Percentiles rank a stretch among this genome's conserved stretches.
Conservation (phyloP, 2,797 vertebrate genomes). For the Poecilia gillii region DNA sequence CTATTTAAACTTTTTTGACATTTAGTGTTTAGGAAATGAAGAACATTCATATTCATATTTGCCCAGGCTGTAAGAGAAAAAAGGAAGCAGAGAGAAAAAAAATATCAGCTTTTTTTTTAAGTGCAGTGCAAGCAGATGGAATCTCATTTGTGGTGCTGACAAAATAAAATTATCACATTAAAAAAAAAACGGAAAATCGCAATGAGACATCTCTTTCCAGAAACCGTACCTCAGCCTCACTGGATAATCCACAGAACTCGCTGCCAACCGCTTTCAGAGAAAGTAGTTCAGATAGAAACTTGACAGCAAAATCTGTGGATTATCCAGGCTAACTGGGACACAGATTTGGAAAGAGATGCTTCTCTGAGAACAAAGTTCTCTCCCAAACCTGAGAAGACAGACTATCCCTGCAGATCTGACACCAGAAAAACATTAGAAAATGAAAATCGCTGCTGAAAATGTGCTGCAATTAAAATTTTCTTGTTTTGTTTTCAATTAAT, state of each 20-base stretch:
- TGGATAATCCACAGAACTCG: conserved; percentile 26
- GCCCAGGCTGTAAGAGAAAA: neutral
- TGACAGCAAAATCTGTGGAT: conserved; percentile 42
- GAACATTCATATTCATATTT: conserved; percentile 18
- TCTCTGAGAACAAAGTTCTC: neutral
- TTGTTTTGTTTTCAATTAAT: neutral
- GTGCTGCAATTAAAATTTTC: neutral
- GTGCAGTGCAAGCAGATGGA: conserved; percentile 25
- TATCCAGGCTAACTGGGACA: conserved; percentile 35
- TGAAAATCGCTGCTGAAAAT: neutral
- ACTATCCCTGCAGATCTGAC: conserved; percentile 2
- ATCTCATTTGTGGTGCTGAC: conserved; percentile 20
- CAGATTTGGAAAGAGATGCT: conserved; percentile 33
- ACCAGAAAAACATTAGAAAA: neutral
- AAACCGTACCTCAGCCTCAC: conserved; percentile 12
- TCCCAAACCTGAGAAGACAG: conserved; percentile 4
- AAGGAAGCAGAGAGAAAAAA: neutral
- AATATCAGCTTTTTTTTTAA: neutral
- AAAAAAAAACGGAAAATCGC: conserved; percentile 1
- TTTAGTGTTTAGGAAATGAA: neutral
- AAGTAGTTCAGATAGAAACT: conserved; percentile 47
- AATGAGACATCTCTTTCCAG: conserved; percentile 26
- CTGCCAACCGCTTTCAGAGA: conserved; percentile 33
- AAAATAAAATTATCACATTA: conserved; percentile 14
- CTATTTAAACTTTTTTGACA: neutral